phyloP scores from a whole-genome alignment of 2,888 invertebrate species.

The Gryllus longicercus region DNA sequence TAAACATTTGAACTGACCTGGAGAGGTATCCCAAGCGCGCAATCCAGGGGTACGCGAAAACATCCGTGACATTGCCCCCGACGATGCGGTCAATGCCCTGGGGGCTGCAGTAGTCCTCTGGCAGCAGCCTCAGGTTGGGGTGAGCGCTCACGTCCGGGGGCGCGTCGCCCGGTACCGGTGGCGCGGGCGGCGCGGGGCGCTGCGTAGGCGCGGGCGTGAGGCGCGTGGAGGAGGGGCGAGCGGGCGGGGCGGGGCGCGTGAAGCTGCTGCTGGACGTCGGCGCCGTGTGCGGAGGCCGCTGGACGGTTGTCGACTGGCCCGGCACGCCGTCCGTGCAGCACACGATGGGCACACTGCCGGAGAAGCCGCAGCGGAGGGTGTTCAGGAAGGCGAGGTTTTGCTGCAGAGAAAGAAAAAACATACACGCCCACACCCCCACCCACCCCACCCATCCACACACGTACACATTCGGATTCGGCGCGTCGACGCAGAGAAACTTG shows the following conservation, averaged over 20 bases:
- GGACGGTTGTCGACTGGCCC: not conserved
- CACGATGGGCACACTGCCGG: not conserved
- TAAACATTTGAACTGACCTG: not conserved
- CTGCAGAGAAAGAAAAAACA: not conserved
- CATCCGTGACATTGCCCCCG: not conserved
- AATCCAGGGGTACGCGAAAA: not conserved
- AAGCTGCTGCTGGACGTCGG: not conserved
- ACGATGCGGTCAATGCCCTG: not conserved
- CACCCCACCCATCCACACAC: no score
- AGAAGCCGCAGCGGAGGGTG: not conserved
- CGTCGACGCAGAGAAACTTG: no score
- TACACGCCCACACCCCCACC: no score
- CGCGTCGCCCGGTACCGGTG: not conserved
- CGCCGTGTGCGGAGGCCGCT: not conserved
- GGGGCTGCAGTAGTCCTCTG: not conserved
- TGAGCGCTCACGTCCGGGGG: not conserved
- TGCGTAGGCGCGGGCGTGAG: not conserved
- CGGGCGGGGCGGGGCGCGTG: not conserved
- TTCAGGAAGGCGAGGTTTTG: not conserved
- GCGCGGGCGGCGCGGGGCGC: not conserved
- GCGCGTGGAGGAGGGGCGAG: not conserved
- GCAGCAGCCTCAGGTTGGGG: not conserved
- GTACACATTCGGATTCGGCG: no score
- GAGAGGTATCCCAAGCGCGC: not conserved
- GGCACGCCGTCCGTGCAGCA: not conserved